Evolutionary conservation across 2,888 invertebrate genomes (phyloP).

Genomic region (Onchidella celtica): DNA sequence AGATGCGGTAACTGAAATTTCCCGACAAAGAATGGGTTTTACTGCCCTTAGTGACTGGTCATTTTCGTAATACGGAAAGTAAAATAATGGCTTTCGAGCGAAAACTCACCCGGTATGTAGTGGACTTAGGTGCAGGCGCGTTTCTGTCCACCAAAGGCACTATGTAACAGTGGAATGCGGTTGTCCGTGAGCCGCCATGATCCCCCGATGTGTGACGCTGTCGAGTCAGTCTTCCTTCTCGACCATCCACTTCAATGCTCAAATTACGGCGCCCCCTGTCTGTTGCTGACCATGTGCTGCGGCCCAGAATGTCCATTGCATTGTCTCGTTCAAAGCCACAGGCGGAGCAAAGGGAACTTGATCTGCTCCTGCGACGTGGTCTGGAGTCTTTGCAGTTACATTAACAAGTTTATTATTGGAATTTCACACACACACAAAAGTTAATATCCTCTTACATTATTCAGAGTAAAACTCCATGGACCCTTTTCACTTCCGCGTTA

Average conservation of each 20-base stretch:
- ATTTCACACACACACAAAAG: no score
- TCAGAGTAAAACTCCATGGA: no score
- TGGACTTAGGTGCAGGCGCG: neutral
- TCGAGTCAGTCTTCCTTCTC: slow-evolving; percentile 19
- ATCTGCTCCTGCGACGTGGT: neutral
- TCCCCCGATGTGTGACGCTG: slow-evolving; percentile 20
- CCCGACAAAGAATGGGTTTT: no score
- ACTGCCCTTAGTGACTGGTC: no score
- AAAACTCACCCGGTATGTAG: slow-evolving; percentile 20
- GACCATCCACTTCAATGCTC: slow-evolving; percentile 36
- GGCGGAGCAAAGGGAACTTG: slow-evolving; percentile 31
- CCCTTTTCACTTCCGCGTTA: no score
- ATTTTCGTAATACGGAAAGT: no score
- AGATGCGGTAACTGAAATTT: no score
- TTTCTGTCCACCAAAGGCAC: neutral
- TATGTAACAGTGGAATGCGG: slow-evolving; percentile 33
- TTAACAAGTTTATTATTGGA: no score
- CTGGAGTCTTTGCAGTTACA: no score
- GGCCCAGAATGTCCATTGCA: neutral
- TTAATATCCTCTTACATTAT: no score
- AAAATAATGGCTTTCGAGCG: no score
- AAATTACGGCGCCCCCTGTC: slow-evolving; percentile 5
- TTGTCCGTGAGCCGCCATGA: neutral
- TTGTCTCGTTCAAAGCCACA: slow-evolving; percentile 19
- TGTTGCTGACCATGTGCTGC: neutral